phyloP scores from a whole-genome alignment of 2,888 invertebrate genomes.

The Mythimna vitellina region DNA sequence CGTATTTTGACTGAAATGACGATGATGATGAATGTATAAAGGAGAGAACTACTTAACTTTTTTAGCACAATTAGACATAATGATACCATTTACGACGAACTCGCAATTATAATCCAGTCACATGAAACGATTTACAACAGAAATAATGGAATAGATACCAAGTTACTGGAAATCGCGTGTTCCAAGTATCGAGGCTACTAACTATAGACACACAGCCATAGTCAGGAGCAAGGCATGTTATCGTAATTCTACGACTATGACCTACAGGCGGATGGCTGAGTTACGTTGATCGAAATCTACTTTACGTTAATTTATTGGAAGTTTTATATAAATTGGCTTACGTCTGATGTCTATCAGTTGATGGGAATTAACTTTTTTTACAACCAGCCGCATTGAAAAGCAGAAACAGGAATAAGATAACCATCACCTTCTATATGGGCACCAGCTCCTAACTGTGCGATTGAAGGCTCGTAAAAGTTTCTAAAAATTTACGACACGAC shows the following conservation, averaged over 20 bases:
- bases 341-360: not conserved
- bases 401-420: no score
- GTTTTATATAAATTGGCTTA: not conserved
- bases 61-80: not conserved
- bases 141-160: constrained; percentile 33
- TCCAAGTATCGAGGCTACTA: constrained; percentile 14
- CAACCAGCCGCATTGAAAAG: no score
- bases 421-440: no score
- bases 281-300: constrained; percentile 6
- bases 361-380: not conserved
- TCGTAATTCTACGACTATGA: not conserved
- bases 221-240: not conserved
- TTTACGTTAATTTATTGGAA: constrained; percentile 4
- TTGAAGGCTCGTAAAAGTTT: no score
- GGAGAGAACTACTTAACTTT: not conserved
- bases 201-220: not conserved
- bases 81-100: constrained; percentile 17
- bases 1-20: no score
- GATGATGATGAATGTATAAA: not conserved
- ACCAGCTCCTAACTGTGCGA: no score
- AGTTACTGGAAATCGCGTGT: constrained; percentile 48
- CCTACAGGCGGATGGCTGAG: not conserved
- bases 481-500: no score
- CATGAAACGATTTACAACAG: constrained; percentile 31
- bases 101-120: constrained; percentile 20